Base-by-base conservation (phyloP, 1,140 invertebrate genomes). In the Maniola jurtina region DNA sequence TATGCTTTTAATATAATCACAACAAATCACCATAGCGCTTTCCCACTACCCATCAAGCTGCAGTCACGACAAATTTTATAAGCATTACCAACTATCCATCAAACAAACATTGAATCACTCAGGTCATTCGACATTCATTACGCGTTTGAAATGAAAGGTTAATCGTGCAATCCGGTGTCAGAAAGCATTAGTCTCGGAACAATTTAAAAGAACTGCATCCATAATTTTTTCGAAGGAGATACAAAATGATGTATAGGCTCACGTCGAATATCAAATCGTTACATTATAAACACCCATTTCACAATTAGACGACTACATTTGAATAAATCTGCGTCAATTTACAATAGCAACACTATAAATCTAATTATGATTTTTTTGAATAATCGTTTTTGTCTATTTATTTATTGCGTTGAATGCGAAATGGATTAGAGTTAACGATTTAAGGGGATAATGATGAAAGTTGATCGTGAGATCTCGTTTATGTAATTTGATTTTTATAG, bases 21-120 rank as follows among this genome's bases (percentile, higher is more conserved):
- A 79, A 86, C 84, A 80, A 87, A 89, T 89, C 83, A 88, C 80
- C 77, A 80, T 72, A 79, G 79, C 76, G 73, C 64, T 78, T 85
- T 87, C 81, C 85, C 83, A 89, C 84, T 78, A 84, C 77, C 79
- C 73, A 82, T 84, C 79, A 79, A 77, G 72, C 75, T 73, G 76
- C 77, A 85, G 87, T 88, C 86, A 88, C 86, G 87, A 88, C 83
- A 89, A 85, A 85, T 86, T 77, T 81, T 86, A 84, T 84, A 83
- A 85, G 72, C 76, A 82, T 86, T 80, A 86, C 75, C 74, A 66
- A 63, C 74, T 67, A 86, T 88, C 80, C 71, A 86, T 85, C 82
- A 85, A 79, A 72, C 36, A 64, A 66, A 72, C 60, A 54, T 64
- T 54, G 61, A 61, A 63, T 64, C 38, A 64, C 70, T 59, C 57